Base-by-base conservation (phyloP, 2,113 vertebrate genomes). In the Gulo gulo region DNA sequence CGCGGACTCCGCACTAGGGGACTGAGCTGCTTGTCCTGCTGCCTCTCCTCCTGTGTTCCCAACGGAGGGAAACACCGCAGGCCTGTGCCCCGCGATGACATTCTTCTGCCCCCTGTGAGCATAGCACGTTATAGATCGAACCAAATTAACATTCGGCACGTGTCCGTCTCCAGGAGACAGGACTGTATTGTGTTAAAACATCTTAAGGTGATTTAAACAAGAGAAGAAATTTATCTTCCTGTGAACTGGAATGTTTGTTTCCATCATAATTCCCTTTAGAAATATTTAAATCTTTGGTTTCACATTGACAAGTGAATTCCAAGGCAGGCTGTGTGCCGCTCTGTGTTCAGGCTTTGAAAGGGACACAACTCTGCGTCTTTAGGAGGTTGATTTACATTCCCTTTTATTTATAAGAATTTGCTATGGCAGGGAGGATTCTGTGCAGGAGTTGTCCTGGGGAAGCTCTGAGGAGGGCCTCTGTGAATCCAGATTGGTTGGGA, bases 191-290 rank as follows among this genome's bases (percentile, higher is more conserved):
- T 94, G 39, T 89, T 93, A n/a, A 76, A 91, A 80, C 42, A 82
- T n/a, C 93, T 90, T 96, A 91, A 93, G 93, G 96, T 61, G 81
- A 88, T 95, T 98, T 80, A 73, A 86, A 90, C 84, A 95, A 94
- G 96, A 96, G 94, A 97, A 95, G 97, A 55, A 97, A 94, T 86
- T 79, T 34, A 69, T 97, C 88, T 95, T 88, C 97, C 67, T 94
- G 1, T 92, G 92, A 93, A 98, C 81, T 78, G 61, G 89, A 78
- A 14, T 67, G 95, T 94, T 94, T 84, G 59, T 86, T 97, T 97
- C 97, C 21, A 73, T 97, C 89, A 50, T 79, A 80, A 85, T 91
- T 97, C 69, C 96, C 79, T 86, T 93, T 90, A 36, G 69, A 96
- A 79, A 57, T 97, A 97, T 97, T 97, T 93, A 93, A 83, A 81